Percentiles rank a stretch among this genome's conserved stretches.
phyloP scores from a whole-genome alignment of 2,888 invertebrate genomes.

The Chrysopilus asiliformis region DNA sequence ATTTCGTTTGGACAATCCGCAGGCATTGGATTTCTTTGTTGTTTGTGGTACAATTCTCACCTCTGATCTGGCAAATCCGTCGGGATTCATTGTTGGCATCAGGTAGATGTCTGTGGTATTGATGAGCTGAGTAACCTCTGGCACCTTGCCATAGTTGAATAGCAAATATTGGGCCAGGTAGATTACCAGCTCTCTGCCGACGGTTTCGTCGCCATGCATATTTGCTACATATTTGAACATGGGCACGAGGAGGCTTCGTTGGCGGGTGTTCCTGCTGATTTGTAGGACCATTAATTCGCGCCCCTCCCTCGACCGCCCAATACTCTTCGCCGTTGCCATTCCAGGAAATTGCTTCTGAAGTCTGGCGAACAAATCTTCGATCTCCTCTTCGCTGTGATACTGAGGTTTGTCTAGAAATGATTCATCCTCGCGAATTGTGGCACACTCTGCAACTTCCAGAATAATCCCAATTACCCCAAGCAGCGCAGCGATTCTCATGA shows the following conservation, averaged over 20 bases:
- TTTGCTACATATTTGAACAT: slow-evolving; percentile 91
- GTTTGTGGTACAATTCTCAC: no score
- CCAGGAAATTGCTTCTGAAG: slow-evolving; percentile 52
- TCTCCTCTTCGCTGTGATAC: slow-evolving; percentile 58
- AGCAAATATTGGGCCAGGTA: slow-evolving; percentile 75
- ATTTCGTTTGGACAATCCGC: no score
- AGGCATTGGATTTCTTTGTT: no score
- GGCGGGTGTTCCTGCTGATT: slow-evolving; percentile 54
- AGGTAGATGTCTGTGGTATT: slow-evolving; percentile 84
- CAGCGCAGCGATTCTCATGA: no score
- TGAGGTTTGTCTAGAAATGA: slow-evolving; percentile 43
- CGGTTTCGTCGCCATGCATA: slow-evolving; percentile 92
- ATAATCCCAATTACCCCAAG: not conserved
- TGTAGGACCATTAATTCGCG: slow-evolving; percentile 59
- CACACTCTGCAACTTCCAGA: slow-evolving; percentile 1
- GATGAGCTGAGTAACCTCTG: slow-evolving; percentile 60
- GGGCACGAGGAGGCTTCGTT: slow-evolving; percentile 51
- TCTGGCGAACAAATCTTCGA: slow-evolving; percentile 48
- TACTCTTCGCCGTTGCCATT: slow-evolving; percentile 53
- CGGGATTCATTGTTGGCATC: slow-evolving; percentile 95
- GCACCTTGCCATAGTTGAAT: slow-evolving; percentile 53
- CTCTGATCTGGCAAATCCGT: slow-evolving; percentile 79
- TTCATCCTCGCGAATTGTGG: slow-evolving; percentile 36
- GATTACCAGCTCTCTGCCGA: slow-evolving; percentile 73
- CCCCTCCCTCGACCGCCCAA: slow-evolving; percentile 75